Percentiles rank a stretch among this genome's conserved stretches.
Evolutionary conservation across 1,140 invertebrate species (phyloP).

Genomic region (Bombus pyrosoma): DNA sequence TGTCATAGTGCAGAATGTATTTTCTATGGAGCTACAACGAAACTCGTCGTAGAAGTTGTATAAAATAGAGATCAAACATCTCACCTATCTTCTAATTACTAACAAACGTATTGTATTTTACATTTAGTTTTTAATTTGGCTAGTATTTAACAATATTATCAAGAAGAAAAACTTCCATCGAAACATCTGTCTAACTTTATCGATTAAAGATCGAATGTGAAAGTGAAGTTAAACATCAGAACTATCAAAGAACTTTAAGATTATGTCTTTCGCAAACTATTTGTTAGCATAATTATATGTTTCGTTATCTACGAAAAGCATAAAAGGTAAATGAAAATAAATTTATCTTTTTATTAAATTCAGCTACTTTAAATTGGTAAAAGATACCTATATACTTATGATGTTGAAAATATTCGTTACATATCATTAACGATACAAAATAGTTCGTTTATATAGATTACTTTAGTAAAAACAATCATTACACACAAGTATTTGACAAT

Average conservation of each 20-base stretch:
- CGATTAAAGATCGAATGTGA: no score
- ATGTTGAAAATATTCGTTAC: neutral
- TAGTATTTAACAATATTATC: neutral
- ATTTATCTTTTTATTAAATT: neutral
- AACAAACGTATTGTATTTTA: neutral
- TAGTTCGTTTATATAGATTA: neutral
- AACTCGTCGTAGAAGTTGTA: neutral
- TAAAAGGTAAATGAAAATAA: neutral
- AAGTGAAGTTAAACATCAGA: no score
- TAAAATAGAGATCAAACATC: neutral
- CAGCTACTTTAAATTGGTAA: neutral
- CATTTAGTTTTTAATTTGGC: neutral
- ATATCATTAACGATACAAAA: neutral
- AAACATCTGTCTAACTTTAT: no score
- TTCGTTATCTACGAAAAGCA: no score
- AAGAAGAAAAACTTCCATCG: no score
- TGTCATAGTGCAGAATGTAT: conserved; percentile 43
- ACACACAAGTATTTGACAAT: no score
- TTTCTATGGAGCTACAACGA: conserved; percentile 39
- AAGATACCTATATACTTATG: no score
- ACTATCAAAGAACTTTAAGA: no score
- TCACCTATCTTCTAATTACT: neutral
- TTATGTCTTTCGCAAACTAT: no score
- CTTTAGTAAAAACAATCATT: neutral
- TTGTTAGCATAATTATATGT: no score